These are phyloP conservation scores for Xiphophorus couchianus DNA, from an alignment of 2,113 vertebrate species.

Conservation along the genomic window DNA sequence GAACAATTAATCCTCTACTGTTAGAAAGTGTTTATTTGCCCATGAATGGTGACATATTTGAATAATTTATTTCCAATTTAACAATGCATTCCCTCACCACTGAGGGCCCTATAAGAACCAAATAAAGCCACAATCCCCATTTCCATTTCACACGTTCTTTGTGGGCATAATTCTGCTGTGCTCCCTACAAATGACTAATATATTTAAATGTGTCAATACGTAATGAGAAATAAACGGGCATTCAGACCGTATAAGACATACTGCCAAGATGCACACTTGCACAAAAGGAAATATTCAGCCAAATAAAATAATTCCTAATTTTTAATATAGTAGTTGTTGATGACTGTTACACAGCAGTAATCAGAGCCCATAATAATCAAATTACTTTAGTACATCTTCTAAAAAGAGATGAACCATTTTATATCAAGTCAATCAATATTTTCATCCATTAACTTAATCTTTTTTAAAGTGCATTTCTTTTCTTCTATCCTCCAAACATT, in stretches of 20 bases:
- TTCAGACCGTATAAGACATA: not conserved
- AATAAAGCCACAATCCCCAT: not conserved
- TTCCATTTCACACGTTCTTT: not conserved
- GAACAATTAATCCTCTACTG: not conserved
- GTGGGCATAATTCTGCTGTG: not conserved
- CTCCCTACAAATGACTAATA: not conserved
- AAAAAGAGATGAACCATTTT: not conserved
- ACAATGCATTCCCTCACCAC: not conserved
- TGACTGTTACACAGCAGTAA: slow-evolving; percentile 39
- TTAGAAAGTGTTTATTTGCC: not conserved
- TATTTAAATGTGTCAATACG: not conserved
- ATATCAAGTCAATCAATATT: not conserved
- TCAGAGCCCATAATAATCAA: slow-evolving; percentile 4
- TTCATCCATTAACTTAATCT: not conserved
- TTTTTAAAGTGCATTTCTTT: not conserved
- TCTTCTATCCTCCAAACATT: not conserved
- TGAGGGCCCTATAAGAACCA: not conserved
- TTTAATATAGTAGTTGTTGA: not conserved
- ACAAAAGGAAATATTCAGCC: not conserved
- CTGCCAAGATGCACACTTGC: not conserved
- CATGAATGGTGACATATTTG: not conserved
- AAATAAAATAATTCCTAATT: not conserved
- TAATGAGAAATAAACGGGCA: not conserved
- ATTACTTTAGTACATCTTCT: not conserved
- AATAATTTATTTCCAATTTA: not conserved